These are phyloP conservation scores for Phoenicopterus ruber DNA, from an alignment of 2,113 vertebrate species.

Conservation along the genomic window DNA sequence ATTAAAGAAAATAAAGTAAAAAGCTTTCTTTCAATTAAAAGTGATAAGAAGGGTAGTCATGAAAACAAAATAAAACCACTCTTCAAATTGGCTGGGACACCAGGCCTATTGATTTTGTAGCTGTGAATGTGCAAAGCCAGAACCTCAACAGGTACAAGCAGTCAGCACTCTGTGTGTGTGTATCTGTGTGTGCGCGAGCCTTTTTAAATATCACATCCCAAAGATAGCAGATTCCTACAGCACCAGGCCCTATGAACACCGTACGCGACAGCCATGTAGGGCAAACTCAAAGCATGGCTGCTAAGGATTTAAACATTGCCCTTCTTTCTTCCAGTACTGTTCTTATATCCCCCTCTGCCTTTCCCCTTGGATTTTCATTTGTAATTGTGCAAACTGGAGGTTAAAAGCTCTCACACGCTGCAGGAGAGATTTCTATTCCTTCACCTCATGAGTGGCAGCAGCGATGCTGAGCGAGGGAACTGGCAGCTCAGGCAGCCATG, in stretches of 20 bases:
- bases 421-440: background rate
- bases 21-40: background rate
- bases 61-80: background rate
- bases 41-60: background rate
- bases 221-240: background rate
- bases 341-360: background rate
- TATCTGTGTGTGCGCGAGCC: background rate
- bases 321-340: background rate
- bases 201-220: background rate
- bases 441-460: background rate
- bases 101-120: background rate
- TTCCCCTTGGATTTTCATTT: background rate
- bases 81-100: background rate
- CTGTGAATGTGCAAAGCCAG: background rate
- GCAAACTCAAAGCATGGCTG: background rate
- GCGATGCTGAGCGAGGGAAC: background rate
- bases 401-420: background rate
- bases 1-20: background rate
- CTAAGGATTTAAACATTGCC: background rate
- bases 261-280: rapidly evolving
- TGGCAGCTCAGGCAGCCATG: background rate
- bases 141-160: background rate
- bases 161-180: background rate
- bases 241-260: background rate
- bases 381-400: background rate